Evolutionary conservation across 1,140 invertebrate genomes (phyloP), one percentile per base, ranked within the genome.

Genomic region (Sminthurinus signatus): DNA sequence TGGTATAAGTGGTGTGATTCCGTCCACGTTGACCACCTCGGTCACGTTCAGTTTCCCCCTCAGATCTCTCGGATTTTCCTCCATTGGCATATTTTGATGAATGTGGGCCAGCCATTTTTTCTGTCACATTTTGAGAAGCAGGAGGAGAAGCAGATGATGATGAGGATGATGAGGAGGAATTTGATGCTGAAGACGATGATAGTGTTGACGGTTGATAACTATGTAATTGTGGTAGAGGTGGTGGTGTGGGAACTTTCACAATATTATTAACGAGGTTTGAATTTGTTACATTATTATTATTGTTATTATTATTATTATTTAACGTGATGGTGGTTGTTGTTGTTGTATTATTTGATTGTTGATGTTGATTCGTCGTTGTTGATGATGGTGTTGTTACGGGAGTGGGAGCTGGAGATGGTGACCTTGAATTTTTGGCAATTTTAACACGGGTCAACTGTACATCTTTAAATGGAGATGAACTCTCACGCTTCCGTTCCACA

Each of bases 91-190:
- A 60, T 42, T 66, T 66, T 32, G 50, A 65, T 15, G 63, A 62
- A 25, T 69, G 67, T 19, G 62, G 67, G 27, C 67, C 67, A 14
- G 56, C 67, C 67, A 69, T 69, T 23, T 50, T 42, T 8, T 58
- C 42, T 17, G 42, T 60, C 27, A 65, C 64, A 60, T 70, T 28
- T 27, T n/a, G 12, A 19, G n/a, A 42, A 28, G 32, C 8, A 12
- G 4, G 23, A 2, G 31, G n/a, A 32, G 29, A 19, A 23, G 32
- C 12, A 12, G 5, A 12, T 17, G 60, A 31, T 14, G 44, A 14
- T 5, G 21, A 23, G 25, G 44, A 28, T 25, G 5, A 46, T 5
- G 25, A 4, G n/a, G 29, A 19, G 31, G n/a, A 32, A 17, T 15
- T 28, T 21, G 60, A 39, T 5, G 48, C 8, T 12, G 27, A 23